phyloP scores from a whole-genome alignment of 1,140 invertebrate species.

The Globodera ellingtonae region DNA sequence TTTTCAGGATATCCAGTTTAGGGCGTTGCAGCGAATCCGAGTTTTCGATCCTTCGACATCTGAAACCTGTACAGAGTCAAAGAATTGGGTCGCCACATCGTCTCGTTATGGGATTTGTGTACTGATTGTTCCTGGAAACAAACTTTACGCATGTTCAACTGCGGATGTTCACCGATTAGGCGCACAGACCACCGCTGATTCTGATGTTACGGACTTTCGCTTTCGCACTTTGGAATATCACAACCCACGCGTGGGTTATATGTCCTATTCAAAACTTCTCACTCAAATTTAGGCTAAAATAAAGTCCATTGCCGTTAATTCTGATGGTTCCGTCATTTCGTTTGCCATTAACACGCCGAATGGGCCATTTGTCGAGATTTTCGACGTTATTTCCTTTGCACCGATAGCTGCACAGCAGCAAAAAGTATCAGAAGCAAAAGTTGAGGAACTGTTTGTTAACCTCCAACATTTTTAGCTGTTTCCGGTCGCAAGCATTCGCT shows the following conservation, averaged over 20 bases:
- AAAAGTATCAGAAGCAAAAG: slow-evolving; percentile 21
- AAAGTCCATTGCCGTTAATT: slow-evolving; percentile 37
- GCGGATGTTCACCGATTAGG: slow-evolving; percentile 36
- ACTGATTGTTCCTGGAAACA: slow-evolving; percentile 23
- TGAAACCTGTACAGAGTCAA: neutral
- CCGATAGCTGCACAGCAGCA: neutral
- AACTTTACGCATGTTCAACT: slow-evolving; percentile 32
- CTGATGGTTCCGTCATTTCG: slow-evolving; percentile 49
- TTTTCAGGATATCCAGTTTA: slow-evolving; percentile 52
- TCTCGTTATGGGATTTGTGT: slow-evolving; percentile 48
- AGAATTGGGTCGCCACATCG: slow-evolving; percentile 39
- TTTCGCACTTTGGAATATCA: slow-evolving; percentile 23
- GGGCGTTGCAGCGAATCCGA: slow-evolving; percentile 25
- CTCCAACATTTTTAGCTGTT: slow-evolving; percentile 46
- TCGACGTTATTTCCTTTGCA: slow-evolving; percentile 45
- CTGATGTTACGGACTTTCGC: slow-evolving; percentile 43
- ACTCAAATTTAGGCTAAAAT: slow-evolving; percentile 41
- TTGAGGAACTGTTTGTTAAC: slow-evolving; percentile 30
- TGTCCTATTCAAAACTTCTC: neutral
- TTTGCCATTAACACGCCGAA: slow-evolving; percentile 41
- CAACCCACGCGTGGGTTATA: slow-evolving; percentile 23
- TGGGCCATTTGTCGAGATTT: slow-evolving; percentile 50
- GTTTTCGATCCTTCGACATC: slow-evolving; percentile 28
- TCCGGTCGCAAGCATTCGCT: slow-evolving; percentile 59
- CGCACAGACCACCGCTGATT: slow-evolving; percentile 21